These are phyloP conservation scores for Psittacula cyanocephala DNA, from an alignment of 2,113 vertebrate species.

Conservation along the genomic window DNA sequence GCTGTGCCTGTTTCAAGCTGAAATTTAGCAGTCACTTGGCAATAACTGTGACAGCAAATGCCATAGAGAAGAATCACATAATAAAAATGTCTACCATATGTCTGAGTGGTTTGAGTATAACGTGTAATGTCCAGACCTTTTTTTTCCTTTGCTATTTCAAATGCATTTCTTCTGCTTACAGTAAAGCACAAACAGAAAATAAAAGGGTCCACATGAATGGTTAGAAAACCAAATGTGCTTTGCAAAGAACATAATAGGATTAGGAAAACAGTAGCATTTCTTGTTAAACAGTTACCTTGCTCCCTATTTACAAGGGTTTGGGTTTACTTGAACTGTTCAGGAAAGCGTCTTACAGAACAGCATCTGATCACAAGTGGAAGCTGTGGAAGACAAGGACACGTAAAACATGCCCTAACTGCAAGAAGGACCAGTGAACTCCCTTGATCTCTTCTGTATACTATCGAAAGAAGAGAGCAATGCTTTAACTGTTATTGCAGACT, in stretches of 20 bases:
- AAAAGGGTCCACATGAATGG: not conserved
- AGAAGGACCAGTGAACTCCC: not conserved
- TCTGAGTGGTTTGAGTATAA: not conserved
- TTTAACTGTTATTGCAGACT: not conserved
- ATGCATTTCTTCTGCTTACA: not conserved
- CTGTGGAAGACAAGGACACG: not conserved
- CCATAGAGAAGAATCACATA: not conserved
- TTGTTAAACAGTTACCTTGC: not conserved
- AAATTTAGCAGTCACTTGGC: not conserved
- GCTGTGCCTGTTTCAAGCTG: not conserved
- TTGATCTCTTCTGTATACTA: not conserved
- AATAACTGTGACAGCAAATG: not conserved
- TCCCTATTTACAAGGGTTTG: not conserved
- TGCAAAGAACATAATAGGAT: constrained; percentile 34
- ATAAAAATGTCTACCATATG: not conserved
- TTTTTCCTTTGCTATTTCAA: not conserved
- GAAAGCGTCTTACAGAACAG: not conserved
- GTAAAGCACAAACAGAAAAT: not conserved
- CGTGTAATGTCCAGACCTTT: not conserved
- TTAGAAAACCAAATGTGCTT: not conserved
- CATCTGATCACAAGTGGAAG: not conserved
- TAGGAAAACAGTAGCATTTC: constrained; percentile 6
- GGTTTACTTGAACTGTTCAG: not conserved
- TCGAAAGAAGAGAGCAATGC: not conserved
- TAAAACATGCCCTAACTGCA: not conserved